Percentiles rank a stretch among this genome's conserved stretches.
Evolutionary conservation across 2,888 invertebrate genomes (phyloP).

Genomic region (Eilema griseolum): DNA sequence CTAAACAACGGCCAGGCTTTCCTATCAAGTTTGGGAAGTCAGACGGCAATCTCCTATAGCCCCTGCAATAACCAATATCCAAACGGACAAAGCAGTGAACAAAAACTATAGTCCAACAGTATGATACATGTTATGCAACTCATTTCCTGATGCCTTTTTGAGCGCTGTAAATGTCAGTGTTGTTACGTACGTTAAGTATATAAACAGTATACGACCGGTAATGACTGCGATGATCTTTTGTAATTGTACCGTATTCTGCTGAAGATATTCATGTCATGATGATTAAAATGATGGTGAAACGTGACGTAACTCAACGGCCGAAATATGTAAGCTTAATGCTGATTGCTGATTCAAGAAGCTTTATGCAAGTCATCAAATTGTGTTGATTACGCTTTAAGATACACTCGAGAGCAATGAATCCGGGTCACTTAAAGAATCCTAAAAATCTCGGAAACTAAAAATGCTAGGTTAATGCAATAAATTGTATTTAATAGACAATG

Average conservation of each 20-base stretch:
- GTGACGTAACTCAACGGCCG: background rate
- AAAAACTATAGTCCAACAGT: background rate
- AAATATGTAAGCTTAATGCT: background rate
- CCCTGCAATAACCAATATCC: background rate
- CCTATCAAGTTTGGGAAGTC: too few relatives aligned
- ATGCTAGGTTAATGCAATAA: too few relatives aligned
- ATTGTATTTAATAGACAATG: too few relatives aligned
- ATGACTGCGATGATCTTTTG: constrained; percentile 12
- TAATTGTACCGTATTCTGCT: background rate
- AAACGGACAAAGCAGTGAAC: background rate
- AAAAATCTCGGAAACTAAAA: too few relatives aligned
- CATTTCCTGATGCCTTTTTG: constrained; percentile 40
- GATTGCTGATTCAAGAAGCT: constrained; percentile 2
- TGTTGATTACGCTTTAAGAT: background rate
- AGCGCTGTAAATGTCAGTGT: constrained; percentile 34
- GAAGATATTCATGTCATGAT: constrained; percentile 10
- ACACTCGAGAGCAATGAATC: too few relatives aligned
- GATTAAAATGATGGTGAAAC: background rate
- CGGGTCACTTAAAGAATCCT: too few relatives aligned
- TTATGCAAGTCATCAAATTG: background rate
- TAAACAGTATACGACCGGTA: constrained; percentile 4
- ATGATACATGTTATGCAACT: constrained; percentile 27
- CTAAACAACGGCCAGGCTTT: too few relatives aligned
- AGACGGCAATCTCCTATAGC: too few relatives aligned
- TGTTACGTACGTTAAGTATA: constrained; percentile 17